A percentile compares a stretch with the other conserved stretches of the same genome.
These are phyloP conservation scores for Microctonus brassicae DNA, from an alignment of 2,888 invertebrate genomes.

Conservation along the genomic window DNA sequence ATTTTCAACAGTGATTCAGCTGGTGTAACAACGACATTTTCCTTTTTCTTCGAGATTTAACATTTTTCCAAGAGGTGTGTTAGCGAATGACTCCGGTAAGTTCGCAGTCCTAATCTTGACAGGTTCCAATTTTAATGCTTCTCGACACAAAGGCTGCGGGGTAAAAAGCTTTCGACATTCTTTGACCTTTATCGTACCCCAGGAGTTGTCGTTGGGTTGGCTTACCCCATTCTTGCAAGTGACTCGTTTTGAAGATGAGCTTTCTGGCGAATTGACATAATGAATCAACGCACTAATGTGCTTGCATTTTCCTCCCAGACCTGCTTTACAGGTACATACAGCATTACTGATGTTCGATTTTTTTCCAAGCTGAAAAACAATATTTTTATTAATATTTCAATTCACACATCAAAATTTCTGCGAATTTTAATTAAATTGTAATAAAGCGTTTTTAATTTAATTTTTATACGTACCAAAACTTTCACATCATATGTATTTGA, in stretches of 20 bases:
- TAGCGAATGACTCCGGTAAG: constrained; percentile 23
- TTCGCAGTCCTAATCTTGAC: constrained; percentile 13
- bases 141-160: constrained; percentile 15
- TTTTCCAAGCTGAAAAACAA: constrained; percentile 1
- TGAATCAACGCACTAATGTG: constrained; percentile 43
- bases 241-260: constrained; percentile 40
- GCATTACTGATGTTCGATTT: constrained; percentile 32
- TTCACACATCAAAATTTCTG: not conserved
- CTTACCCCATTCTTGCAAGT: constrained; percentile 42
- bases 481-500: no score
- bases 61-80: constrained; percentile 36
- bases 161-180: constrained; percentile 39
- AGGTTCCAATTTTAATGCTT: constrained; percentile 20
- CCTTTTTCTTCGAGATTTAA: constrained; percentile 42
- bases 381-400: constrained; percentile 24
- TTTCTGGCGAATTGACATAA: constrained; percentile 42
- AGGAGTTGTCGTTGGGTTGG: constrained; percentile 40
- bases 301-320: constrained; percentile 40
- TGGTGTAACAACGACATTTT: constrained; percentile 36
- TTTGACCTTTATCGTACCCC: constrained; percentile 40
- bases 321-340: constrained; percentile 41
- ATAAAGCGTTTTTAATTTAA: no score
- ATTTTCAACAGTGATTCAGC: constrained; percentile 41
- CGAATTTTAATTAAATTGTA: no score
- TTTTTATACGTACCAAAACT: no score